Conservation (phyloP, 35 echinoderm and acorn worm species). For the Apostichopus californicus region DNA sequence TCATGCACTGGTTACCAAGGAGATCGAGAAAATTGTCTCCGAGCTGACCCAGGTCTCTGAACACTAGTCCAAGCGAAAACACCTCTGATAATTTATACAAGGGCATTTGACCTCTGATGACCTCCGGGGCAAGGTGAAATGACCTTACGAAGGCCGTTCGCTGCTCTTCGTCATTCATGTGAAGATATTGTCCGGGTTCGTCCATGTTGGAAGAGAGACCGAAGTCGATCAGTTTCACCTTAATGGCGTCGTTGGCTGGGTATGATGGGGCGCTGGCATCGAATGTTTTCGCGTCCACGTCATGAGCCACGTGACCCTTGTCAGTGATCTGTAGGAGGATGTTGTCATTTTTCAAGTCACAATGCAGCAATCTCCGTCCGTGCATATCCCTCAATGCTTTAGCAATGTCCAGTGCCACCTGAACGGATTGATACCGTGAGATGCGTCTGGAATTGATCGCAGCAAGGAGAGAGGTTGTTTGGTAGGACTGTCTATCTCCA, state of each 20-base stretch:
- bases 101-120: neutral
- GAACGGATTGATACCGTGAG: neutral
- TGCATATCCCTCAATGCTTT: constrained; percentile 5
- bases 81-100: neutral
- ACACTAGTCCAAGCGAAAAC: neutral
- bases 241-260: neutral
- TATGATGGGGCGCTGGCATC: too few relatives aligned
- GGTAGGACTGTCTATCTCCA: neutral
- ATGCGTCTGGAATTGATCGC: neutral
- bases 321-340: neutral
- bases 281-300: too few relatives aligned
- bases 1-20: neutral
- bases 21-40: neutral
- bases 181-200: neutral
- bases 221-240: neutral
- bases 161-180: neutral
- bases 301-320: neutral
- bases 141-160: neutral
- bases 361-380: neutral
- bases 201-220: neutral
- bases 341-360: constrained; percentile 9
- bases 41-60: neutral
- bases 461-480: neutral
- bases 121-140: neutral
- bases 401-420: neutral